Conservation (phyloP, 1,140 invertebrate genomes). For the Triops cancriformis region DNA sequence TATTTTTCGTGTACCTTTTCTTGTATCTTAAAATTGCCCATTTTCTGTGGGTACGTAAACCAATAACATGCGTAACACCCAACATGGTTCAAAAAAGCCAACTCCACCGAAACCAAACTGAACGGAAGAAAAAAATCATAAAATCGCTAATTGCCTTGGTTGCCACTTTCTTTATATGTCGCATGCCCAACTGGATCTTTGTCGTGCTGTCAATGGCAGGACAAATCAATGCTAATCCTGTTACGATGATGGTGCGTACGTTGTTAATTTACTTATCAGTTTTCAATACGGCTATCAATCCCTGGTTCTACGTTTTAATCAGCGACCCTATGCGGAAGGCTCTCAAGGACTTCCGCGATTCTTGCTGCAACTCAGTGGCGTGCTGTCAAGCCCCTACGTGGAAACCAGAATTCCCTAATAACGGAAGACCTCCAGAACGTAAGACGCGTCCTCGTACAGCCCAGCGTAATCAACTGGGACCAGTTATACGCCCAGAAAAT, state of each 20-base stretch:
- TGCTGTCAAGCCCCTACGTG: conserved; percentile 1
- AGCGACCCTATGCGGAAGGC: conserved; percentile 26
- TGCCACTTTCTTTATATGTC: conserved; percentile 22
- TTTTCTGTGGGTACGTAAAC: conserved; percentile 28
- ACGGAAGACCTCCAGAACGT: not conserved
- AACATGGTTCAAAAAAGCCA: not conserved
- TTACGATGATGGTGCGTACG: conserved; percentile 17
- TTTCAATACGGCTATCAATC: conserved; percentile 26
- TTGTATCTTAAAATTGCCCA: conserved; percentile 24
- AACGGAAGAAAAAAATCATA: conserved; percentile 24
- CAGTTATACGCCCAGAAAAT: not conserved
- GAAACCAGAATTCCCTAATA: not conserved
- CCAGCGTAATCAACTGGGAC: not conserved
- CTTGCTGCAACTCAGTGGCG: not conserved
- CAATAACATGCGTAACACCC: not conserved
- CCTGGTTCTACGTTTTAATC: conserved; percentile 27
- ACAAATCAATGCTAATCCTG: conserved; percentile 10
- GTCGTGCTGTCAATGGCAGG: conserved; percentile 20
- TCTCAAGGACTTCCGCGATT: conserved; percentile 18
- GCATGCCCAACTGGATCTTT: conserved; percentile 27
- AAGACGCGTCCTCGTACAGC: not conserved
- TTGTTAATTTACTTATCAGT: conserved; percentile 25
- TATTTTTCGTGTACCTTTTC: conserved; percentile 15
- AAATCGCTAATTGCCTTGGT: conserved; percentile 22
- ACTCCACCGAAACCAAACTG: conserved; percentile 7